Base-by-base conservation (phyloP, 35 echinoderm and acorn worm species). In the Ophiothrix spiculata region DNA sequence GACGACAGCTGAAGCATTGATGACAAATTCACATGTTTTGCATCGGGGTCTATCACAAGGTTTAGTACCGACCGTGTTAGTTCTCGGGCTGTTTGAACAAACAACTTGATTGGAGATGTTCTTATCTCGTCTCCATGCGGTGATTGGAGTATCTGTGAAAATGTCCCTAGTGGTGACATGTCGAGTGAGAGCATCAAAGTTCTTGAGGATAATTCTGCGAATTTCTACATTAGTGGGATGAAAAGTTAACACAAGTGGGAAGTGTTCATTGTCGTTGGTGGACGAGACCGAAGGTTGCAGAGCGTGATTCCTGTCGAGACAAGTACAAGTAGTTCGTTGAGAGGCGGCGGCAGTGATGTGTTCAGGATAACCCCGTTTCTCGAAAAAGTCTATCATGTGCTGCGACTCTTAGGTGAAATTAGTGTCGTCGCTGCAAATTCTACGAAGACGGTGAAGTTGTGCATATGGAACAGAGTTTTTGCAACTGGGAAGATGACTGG, bases 391-490 rank as follows among this genome's bases (percentile, higher is more conserved):
- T 25, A n/a, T 69, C 16, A 69, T 69, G 6, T 69, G 16, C 25
- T 69, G 16, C 3, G 60, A 69, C 3, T 4, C 60, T 69, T 69
- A 2, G 8, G 60, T 25, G 2, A 69, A 69, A 25, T 69, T 28
- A 12, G 17, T 2, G 17, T 69, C 60, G 3, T 69, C 60, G 29
- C 16, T 4, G 23, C 60, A 1, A 0, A 84, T 74, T 1, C 33
- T 46, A 32, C 34, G 4, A 4, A 56, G 16, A 34, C 56, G 49
- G 25, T 69, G 56, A 36, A 74, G 56, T 84, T 64, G 45, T 16
- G 82, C 31, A 73, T 64, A 64, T 32, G 82, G 82, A 54, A 74
- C 35, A n/a, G 82, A 74, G 34, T 74, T 73, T 41, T 56, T 33
- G 45, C 45, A 74, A 25, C 49, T 17, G 21, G 45, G 45, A 11